phyloP scores from a whole-genome alignment of 92 coral and sea anemone species.

The Phymanthus crucifer region DNA sequence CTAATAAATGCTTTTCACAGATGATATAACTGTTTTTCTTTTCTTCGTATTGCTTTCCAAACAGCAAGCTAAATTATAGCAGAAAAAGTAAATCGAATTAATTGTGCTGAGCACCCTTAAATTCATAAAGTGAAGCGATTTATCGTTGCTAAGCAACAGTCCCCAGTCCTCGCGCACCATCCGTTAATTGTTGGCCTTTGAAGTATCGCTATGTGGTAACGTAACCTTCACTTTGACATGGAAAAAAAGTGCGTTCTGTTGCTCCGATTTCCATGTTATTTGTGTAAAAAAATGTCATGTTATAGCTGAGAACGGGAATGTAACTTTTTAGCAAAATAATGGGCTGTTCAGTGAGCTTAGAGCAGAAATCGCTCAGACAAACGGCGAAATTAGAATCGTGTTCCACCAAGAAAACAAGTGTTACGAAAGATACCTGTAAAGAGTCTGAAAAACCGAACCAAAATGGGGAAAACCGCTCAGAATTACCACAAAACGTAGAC shows the following conservation, averaged over 20 bases:
- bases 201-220: constrained; percentile 14
- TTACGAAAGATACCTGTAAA: constrained; percentile 6
- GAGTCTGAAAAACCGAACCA: constrained; percentile 5
- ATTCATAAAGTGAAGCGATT: not conserved
- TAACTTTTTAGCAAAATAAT: constrained; percentile 2
- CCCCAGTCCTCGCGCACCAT: constrained; percentile 16
- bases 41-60: not conserved
- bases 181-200: constrained; percentile 19
- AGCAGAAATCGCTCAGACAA: not conserved
- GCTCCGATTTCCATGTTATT: constrained; percentile 7
- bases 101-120: not conserved
- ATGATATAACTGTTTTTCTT: no score
- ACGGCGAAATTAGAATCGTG: not conserved
- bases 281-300: not conserved
- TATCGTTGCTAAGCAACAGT: not conserved
- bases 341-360: constrained; percentile 23
- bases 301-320: not conserved
- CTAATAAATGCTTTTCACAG: no score
- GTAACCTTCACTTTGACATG: not conserved
- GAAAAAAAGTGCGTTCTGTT: constrained; percentile 10
- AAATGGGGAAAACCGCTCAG: not conserved
- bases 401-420: not conserved
- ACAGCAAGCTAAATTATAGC: no score
- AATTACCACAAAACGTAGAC: not conserved
- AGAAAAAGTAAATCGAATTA: not conserved